Evolutionary conservation across 2,888 invertebrate species (phyloP), one percentile per base, ranked within the genome.

Genomic region (Andricus quercusramuli): DNA sequence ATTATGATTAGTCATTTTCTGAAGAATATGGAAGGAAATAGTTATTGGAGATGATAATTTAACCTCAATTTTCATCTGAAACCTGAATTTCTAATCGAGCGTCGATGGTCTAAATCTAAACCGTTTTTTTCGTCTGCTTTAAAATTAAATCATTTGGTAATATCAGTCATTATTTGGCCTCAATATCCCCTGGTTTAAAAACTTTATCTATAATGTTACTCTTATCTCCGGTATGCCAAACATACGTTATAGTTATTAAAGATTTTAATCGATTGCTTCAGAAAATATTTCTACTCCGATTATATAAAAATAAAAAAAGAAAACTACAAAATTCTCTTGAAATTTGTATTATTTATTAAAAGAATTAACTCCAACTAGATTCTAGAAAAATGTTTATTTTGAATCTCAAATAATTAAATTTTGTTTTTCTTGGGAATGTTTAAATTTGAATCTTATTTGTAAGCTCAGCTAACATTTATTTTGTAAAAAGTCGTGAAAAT

Each of bases 1-100:
- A 51, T 77, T 17, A 77, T 77, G 80, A 83, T 62, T 82, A 67
- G 78, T 78, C 74, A 29, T 41, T 83, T 79, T 47, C 25, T 77
- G 62, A 76, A 5, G n/a, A 37, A 25, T 44, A 9, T 2, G 20
- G 68, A n/a, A 68, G 1, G 22, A 32, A 25, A 62, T 66, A 78
- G 29, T 67, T 70, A 74, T 80, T 77, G 77, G 70, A 29, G n/a
- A 84, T 85, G 77, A 29, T 25, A 64, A 22, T 22, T 22, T 64
- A 29, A 64, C 25, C 29, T 64, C 78, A 29, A 25, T 32, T n/a
- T 44, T 29, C 44, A 56, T 62, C 6, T 44, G 59, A 41, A 64
- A 32, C 59, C n/a, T 79, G 13, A 11, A 29, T 37, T 77, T n/a
- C 65, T 17, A 6, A 66, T 65, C 56, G 56, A 47, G 64, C 37